phyloP scores from a whole-genome alignment of 2,888 invertebrate species.

The Pachycephus smyrnensis region DNA sequence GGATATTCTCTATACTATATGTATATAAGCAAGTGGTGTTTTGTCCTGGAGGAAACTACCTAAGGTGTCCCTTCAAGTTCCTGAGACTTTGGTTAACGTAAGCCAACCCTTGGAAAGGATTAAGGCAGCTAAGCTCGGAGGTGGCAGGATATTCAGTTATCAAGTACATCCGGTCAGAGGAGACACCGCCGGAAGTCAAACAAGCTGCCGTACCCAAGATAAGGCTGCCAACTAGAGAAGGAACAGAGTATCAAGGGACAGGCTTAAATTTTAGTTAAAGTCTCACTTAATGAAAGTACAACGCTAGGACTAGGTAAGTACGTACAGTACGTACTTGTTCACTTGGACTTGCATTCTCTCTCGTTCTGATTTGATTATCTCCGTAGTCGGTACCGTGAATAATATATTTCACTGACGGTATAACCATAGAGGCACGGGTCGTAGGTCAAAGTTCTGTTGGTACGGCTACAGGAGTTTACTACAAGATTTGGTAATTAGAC shows the following conservation, averaged over 20 bases:
- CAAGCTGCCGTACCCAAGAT: slow-evolving; percentile 59
- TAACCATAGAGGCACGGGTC: slow-evolving; percentile 19
- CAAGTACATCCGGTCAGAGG: slow-evolving; percentile 62
- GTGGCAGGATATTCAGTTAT: slow-evolving; percentile 45
- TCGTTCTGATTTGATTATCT: not conserved
- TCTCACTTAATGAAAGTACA: slow-evolving; percentile 36
- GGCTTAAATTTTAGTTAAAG: slow-evolving; percentile 50
- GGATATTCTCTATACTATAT: not conserved
- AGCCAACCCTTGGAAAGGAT: slow-evolving; percentile 54
- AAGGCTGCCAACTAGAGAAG: slow-evolving; percentile 40
- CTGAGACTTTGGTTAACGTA: slow-evolving; percentile 22
- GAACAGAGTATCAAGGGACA: slow-evolving; percentile 16
- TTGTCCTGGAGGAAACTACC: not conserved
- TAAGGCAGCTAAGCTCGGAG: slow-evolving; percentile 50
- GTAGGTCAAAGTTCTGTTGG: slow-evolving; percentile 44
- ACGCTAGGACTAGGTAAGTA: not conserved
- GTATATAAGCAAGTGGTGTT: not conserved
- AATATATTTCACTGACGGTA: not conserved
- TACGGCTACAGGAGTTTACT: slow-evolving; percentile 29
- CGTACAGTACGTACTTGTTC: not conserved
- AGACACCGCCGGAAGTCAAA: slow-evolving; percentile 59
- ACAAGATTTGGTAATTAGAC: slow-evolving; percentile 64
- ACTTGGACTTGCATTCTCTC: not conserved
- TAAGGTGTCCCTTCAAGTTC: slow-evolving; percentile 12
- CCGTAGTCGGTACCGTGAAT: not conserved